These are phyloP conservation scores for Diorhabda elongata DNA, from an alignment of 1,140 invertebrate genomes.

Conservation along the genomic window DNA sequence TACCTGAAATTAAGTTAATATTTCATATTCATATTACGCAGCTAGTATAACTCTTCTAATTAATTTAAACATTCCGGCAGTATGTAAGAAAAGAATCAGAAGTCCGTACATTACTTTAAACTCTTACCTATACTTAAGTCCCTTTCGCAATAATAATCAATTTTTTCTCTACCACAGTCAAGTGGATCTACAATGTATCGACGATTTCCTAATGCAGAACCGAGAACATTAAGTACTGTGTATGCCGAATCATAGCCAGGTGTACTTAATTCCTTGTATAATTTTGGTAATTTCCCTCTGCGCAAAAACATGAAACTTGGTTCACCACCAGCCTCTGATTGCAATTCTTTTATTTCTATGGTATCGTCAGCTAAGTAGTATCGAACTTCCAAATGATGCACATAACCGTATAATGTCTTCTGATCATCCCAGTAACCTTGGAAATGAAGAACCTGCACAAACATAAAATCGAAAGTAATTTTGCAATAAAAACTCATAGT, in stretches of 20 bases:
- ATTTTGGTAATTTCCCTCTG: constrained; percentile 74
- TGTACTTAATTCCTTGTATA: constrained; percentile 52
- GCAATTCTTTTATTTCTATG: constrained; percentile 78
- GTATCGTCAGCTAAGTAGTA: constrained; percentile 88
- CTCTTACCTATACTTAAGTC: constrained; percentile 71
- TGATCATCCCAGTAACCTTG: constrained; percentile 88
- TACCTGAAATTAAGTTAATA: no score
- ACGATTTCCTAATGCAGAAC: constrained; percentile 44
- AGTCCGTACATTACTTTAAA: no score
- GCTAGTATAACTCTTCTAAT: no score
- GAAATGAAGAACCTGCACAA: constrained; percentile 64
- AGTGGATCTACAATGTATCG: constrained; percentile 60
- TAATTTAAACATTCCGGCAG: no score
- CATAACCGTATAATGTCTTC: constrained; percentile 62
- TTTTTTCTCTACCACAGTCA: constrained; percentile 49
- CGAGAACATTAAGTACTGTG: constrained; percentile 70
- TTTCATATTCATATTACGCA: no score
- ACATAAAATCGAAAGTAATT: neutral
- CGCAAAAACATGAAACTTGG: constrained; percentile 68
- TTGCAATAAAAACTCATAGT: neutral
- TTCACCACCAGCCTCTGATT: constrained; percentile 64
- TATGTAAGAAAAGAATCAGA: no score
- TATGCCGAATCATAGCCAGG: constrained; percentile 55
- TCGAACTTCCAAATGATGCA: constrained; percentile 71
- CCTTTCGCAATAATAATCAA: constrained; percentile 63